These are phyloP conservation scores for Gallirallus australis DNA, from an alignment of 2,797 vertebrate genomes.

Conservation along the genomic window DNA sequence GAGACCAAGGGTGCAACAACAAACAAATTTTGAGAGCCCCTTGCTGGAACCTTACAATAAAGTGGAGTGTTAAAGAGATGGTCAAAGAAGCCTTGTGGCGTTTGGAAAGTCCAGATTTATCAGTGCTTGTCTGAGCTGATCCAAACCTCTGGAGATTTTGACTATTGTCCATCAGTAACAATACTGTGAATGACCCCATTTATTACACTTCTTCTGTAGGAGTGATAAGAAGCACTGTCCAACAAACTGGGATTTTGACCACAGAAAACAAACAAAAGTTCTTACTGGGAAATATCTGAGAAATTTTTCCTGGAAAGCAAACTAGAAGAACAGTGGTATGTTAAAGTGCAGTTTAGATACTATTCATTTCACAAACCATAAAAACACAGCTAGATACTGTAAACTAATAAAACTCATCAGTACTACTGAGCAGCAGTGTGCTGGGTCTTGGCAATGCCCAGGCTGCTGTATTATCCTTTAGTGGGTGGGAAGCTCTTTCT, in stretches of 20 bases:
- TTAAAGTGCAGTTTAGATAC: not conserved
- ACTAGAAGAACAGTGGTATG: not conserved
- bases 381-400: not conserved
- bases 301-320: not conserved
- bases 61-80: not conserved
- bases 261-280: constrained; percentile 14
- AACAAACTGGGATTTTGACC: not conserved
- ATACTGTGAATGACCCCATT: not conserved
- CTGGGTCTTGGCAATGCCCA: not conserved
- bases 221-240: not conserved
- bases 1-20: not conserved
- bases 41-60: not conserved
- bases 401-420: not conserved
- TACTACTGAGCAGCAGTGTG: not conserved
- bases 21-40: not conserved
- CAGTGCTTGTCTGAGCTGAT: not conserved
- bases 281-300: not conserved
- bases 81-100: not conserved
- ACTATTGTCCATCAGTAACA: not conserved
- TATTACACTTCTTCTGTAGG: not conserved
- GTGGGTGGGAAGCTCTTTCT: not conserved
- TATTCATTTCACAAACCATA: not conserved
- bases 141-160: not conserved
- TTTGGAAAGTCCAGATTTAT: not conserved
- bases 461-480: not conserved